Conservation (phyloP, 1,140 invertebrate genomes). For the Mesaphorura yosii region DNA sequence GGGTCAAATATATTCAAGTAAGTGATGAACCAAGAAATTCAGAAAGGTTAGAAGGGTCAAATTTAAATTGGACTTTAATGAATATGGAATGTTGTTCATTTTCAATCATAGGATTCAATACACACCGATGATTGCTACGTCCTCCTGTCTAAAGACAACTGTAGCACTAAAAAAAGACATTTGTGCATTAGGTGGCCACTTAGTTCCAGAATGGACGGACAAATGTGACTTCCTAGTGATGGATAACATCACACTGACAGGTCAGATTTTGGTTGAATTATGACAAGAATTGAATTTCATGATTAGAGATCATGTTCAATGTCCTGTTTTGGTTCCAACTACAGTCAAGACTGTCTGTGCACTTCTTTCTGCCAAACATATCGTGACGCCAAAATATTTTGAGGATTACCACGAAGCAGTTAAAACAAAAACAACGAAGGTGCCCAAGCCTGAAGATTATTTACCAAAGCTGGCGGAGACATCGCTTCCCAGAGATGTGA, state of each 20-base stretch:
- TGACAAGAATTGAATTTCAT: too few relatives aligned
- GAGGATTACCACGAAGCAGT: slow-evolving; percentile 40
- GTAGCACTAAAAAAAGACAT: slow-evolving; percentile 32
- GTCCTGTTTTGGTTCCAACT: too few relatives aligned
- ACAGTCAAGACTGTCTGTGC: slow-evolving; percentile 46
- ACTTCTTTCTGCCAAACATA: slow-evolving; percentile 46
- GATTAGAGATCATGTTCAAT: too few relatives aligned
- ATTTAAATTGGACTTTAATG: too few relatives aligned
- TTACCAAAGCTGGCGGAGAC: slow-evolving; percentile 44
- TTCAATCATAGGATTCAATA: slow-evolving; percentile 35
- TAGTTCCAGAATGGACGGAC: slow-evolving; percentile 37
- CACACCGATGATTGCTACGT: slow-evolving; percentile 31
- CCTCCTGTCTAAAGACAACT: slow-evolving; percentile 33
- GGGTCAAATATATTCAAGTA: slow-evolving; percentile 37
- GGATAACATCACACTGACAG: slow-evolving; percentile 50
- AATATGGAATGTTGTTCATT: too few relatives aligned
- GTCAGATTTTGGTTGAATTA: too few relatives aligned
- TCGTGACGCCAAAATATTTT: slow-evolving; percentile 53
- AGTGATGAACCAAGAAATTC: slow-evolving; percentile 1
- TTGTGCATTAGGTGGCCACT: slow-evolving; percentile 35
- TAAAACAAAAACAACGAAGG: slow-evolving; percentile 32
- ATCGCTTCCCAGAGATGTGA: slow-evolving; percentile 40
- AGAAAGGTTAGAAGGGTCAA: too few relatives aligned
- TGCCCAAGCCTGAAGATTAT: slow-evolving; percentile 44
- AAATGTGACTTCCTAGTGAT: slow-evolving; percentile 52